Evolutionary conservation across 2,113 vertebrate species (phyloP), one percentile per base, ranked within the genome.

Genomic region (Pterophyllum scalare): DNA sequence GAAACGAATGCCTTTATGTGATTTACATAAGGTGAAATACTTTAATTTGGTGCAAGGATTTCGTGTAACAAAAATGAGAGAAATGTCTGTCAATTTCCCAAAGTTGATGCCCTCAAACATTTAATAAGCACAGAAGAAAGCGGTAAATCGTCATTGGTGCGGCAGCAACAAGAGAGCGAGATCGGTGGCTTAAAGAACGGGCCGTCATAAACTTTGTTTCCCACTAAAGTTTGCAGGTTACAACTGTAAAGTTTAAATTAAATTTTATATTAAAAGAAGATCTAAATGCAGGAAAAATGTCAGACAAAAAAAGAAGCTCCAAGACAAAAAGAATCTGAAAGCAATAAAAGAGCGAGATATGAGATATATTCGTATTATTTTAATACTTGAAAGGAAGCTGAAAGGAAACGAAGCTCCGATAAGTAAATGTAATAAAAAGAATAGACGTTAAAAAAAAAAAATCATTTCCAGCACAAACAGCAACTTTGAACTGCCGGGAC

Each of bases 371-470:
- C 31, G 43, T 52, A 52, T 72, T 72, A 52, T 72, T 72, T 54
- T 54, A 72, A 33, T 54, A 54, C 46, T 28, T 52, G 65, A 72
- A 52, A 52, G 43, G 65, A 72, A 52, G 65, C 17, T 52, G 26
- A 52, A 54, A 72, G 26, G 46, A 72, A 54, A 33, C 6, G 26
- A 2, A n/a, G 19, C 26, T 54, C 67, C 0, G 19, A 54, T 72
- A 72, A 72, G 26, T 31, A 54, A 54, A 72, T 54, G 26, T 72
- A 72, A 72, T 72, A 72, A 72, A 52, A 72, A 72, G 46, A 26
- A 52, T 52, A 31, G 7, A 52, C 17, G 20, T 49, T 12, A 28
- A 17, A 49, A 28, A 20, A 46, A 49, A 40, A 40, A 40, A 40
- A 52, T 24, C 28, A 28, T n/a, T 72, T 31, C 52, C 46, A 54